Conservation (phyloP, 1,140 invertebrate genomes). For the Bombus huntii region DNA sequence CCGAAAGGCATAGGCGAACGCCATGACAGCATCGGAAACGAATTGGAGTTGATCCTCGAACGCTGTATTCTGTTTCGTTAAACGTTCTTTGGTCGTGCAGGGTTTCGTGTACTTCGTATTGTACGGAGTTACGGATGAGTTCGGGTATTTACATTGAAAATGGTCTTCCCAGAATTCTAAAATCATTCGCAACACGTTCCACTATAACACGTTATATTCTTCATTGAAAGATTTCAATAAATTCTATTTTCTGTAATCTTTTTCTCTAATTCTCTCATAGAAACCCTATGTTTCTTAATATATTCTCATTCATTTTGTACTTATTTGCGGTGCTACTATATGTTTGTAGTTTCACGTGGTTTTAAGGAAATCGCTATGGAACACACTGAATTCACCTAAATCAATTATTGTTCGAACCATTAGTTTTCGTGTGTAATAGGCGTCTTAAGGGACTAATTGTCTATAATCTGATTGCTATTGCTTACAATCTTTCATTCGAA, state of each 20-base stretch:
- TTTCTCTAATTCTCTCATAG: neutral
- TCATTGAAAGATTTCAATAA: neutral
- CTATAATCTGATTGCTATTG: too few relatives aligned
- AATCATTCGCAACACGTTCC: constrained; percentile 59
- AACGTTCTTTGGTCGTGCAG: constrained; percentile 89
- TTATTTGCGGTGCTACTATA: too few relatives aligned
- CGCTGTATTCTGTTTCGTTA: constrained; percentile 89
- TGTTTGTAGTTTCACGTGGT: too few relatives aligned
- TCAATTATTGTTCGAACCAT: too few relatives aligned
- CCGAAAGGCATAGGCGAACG: constrained; percentile 94
- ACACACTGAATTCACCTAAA: too few relatives aligned
- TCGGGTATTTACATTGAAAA: constrained; percentile 92
- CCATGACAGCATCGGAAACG: constrained; percentile 95
- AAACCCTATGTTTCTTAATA: too few relatives aligned
- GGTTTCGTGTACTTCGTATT: constrained; percentile 87
- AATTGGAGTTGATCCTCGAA: constrained; percentile 96
- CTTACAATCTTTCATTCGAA: too few relatives aligned
- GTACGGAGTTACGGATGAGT: constrained; percentile 90
- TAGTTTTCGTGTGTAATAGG: too few relatives aligned
- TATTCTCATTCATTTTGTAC: too few relatives aligned
- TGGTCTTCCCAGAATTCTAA: constrained; percentile 97
- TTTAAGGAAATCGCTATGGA: too few relatives aligned
- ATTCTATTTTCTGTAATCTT: neutral
- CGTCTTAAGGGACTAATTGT: too few relatives aligned
- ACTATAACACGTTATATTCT: neutral